Base-by-base conservation (phyloP, 2,797 vertebrate species). In the Tympanoctomys barrerae region DNA sequence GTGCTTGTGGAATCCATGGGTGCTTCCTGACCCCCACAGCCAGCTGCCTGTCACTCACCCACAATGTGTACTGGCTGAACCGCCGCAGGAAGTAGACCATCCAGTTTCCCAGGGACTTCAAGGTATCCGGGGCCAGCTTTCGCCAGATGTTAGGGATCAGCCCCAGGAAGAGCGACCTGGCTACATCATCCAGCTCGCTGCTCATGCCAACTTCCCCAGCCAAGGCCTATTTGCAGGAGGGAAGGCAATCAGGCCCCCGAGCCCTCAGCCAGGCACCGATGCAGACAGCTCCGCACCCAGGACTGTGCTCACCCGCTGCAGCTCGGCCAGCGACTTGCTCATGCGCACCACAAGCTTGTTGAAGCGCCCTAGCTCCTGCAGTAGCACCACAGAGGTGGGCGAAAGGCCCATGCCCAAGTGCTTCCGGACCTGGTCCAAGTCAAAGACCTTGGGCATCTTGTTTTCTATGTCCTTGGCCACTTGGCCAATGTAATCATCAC, bases 201-300 rank as follows among this genome's bases (percentile, higher is more conserved):
- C 99, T 99, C 99, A 99, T 99, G 2, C 99, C 99, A 4, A 99
- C 99, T 49, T 99, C 99, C 61, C 99, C 99, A 5, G 99, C 99
- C 98, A 99, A 97, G 59, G 99, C 99, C 99, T 99, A 94, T 0
- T 77, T 33, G 2, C 31, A 87, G 93, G 71, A 57, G 0, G 5
- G 10, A 62, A 64, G 85, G 73, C 21, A 3, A 22, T 83, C 14
- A 14, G 77, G 31, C 0, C 3, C 26, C 7, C 49, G 31, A 12
- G 5, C 24, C 7, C 2, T 54, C 14, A 3, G n/a, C 57, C 16
- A 16, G 22, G 70, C 16, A 1, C 59, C 1, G 4, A 2, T 2
- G 8, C 1, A 3, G 42, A 61, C 14, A 1, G 59, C 9, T 0
- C 26, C 26, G 2, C 2, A 22, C 26, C 2, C 5, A 10, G 52